Base-by-base conservation (phyloP, 2,888 invertebrate species). In the Agrochola macilenta region DNA sequence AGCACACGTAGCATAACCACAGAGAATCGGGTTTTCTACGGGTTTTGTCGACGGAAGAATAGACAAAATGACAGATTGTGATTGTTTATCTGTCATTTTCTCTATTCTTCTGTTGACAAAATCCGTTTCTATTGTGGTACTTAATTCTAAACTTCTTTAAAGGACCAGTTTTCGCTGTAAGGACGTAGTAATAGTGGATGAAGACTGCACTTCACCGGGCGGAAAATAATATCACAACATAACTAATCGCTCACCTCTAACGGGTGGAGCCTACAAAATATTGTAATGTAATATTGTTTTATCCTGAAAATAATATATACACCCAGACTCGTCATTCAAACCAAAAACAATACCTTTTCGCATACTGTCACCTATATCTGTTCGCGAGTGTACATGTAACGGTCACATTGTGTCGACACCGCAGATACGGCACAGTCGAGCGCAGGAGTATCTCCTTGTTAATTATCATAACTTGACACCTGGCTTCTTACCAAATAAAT, bases 391-490 rank as follows among this genome's bases (percentile, higher is more conserved):
- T 78, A 78, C 65, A 61, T 63, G 60, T 79, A 76, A 79, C 69
- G 68, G 74, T 73, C 80, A 80, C 49, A 78, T 63, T 74, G 78
- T 86, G 83, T 78, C 60, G 77, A 76, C 81, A 76, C 54, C 73
- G 60, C 74, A 78, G 71, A 78, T 69, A 76, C 35, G 78, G 69
- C 76, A 84, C 87, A 75, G 61, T 74, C 72, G 86, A 78, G 85
- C 77, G 35, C 78, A 75, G 70, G 76, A 85, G 83, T 89, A 88
- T 93, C 92, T 90, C 90, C 87, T 90, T 92, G 94, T 95, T 95
- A 95, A 95, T 95, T 95, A 95, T 94, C 91, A 90, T 92, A 93
- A 94, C 95, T 95, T 95, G 95, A 95, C 95, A 94, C 94, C 92
- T 91, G 92, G 92, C 92, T 93, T 91, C 92, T 89, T 90, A 89